Base-by-base conservation (phyloP, 2,797 vertebrate species). In the Chaetophractus vellerosus region DNA sequence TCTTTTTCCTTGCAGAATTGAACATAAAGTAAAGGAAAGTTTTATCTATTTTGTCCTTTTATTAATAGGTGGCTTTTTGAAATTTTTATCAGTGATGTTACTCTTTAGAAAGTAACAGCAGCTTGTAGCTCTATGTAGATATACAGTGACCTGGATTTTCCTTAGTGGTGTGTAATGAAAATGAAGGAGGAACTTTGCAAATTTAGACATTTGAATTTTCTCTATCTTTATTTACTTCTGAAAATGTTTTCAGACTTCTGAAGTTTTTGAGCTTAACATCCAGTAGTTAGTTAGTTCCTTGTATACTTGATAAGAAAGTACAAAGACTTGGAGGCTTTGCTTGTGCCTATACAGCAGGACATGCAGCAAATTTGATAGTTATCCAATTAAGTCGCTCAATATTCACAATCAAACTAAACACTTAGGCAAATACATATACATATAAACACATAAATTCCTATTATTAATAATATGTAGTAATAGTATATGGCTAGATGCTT, bases 251-350 rank as follows among this genome's bases (percentile, higher is more conserved):
- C 38, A 71, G 81, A 50, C 18, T 72, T 31, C 23, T 96, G 41
- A 91, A 86, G 72, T 41, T 90, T 95, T 94, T 94, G 59, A 94
- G 69, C 36, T 50, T 74, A 94, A 82, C 91, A 28, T 45, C 52
- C 31, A 59, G 50, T 45, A 74, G 55, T 76, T 31, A 31, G 80
- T 92, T 78, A 45, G 23, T 85, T 33, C 12, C 15, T 83, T 36
- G 48, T 19, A 14, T 68, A 24, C 31, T 19, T 50, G 59, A 41
- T 82, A 78, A 88, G 45, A 86, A 95, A 59, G 63, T 78, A 57
- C 71, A 55, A 89, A 86, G 63, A 52, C 26, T 83, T 76, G 6
- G 4, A 55, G 74, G 10, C 48, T 55, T 75, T 89, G 61, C 55
- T 55, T 88, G 23, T 76, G 24, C n/a, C 68, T 87, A 10, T 21